A percentile compares a stretch with the other conserved stretches of the same genome.
phyloP scores from a whole-genome alignment of 2,888 invertebrate species.

The Idaea biselata region DNA sequence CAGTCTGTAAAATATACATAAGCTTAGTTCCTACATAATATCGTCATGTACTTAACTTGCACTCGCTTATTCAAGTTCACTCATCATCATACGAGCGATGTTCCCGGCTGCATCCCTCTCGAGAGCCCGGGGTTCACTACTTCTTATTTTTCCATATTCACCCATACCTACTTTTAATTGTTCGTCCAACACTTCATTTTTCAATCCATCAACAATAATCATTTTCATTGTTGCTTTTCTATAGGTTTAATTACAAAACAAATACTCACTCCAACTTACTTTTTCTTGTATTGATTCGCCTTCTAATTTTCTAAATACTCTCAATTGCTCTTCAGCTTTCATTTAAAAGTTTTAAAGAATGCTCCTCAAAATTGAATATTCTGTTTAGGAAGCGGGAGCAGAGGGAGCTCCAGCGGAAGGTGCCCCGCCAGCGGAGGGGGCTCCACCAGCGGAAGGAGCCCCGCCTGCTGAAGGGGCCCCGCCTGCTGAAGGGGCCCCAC shows the following conservation, averaged over 20 bases:
- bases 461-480: constrained; percentile 31
- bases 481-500: constrained; percentile 39
- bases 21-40: too few relatives aligned
- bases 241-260: not conserved
- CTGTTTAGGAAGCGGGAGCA: constrained; percentile 7
- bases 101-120: too few relatives aligned
- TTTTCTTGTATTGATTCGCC: not conserved
- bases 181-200: too few relatives aligned
- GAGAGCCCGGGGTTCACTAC: too few relatives aligned
- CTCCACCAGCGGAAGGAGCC: constrained; percentile 9
- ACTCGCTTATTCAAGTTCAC: too few relatives aligned
- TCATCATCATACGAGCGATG: too few relatives aligned
- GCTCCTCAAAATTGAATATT: not conserved
- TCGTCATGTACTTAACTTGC: too few relatives aligned
- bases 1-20: too few relatives aligned
- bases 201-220: not conserved
- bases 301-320: not conserved
- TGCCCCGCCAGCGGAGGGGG: constrained; percentile 8
- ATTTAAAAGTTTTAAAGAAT: not conserved
- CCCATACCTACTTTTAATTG: too few relatives aligned
- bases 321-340: not conserved
- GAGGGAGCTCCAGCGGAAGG: constrained; percentile 10
- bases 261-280: not conserved
- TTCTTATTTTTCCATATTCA: too few relatives aligned
- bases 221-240: not conserved